Base-by-base conservation (phyloP, 2,888 invertebrate genomes). In the Orthosia gothica region DNA sequence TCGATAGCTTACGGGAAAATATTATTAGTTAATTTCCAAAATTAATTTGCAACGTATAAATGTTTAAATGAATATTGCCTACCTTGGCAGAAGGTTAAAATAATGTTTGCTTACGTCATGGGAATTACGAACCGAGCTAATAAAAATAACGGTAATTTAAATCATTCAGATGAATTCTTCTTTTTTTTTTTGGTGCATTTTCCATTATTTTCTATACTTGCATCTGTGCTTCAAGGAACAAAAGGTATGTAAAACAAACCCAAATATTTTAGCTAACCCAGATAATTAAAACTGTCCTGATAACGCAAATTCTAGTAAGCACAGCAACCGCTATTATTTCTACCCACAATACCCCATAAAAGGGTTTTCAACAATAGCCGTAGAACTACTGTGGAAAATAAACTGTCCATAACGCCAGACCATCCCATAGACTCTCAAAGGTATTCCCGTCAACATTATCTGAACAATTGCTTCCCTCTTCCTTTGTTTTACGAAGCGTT, bases 391-490 rank as follows among this genome's bases (percentile, higher is more conserved):
- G n/a, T 62, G 45, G 23, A 62, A 66, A 72, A 66, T 70, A 81
- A 72, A 66, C 66, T 50, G 69, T n/a, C 23, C 69, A 63, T 69
- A 62, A 59, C 71, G 62, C 50, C 62, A 64, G 45, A 66, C 26
- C 63, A 49, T 40, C 47, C 40, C 52, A 81, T 62, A 26, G 76
- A 68, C 18, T 45, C 20, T 20, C 23, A 26, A 66, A 63, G 69
- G 45, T 64, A 70, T 64, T 49, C 67, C 26, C 63, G 63, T 76
- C 76, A 75, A 67, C 67, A 75, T 80, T 59, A 70, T 75, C 64
- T 57, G 61, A 79, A 74, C 74, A 65, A 69, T 57, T 50, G 32
- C 59, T 61, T 72, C 32, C 23, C 54, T 40, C 3, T 54, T 65
- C 57, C 49, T 74, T 79, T 79, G 74, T 74, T 79, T 57, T 12